Evolutionary conservation across 2,113 vertebrate genomes (phyloP), one percentile per base, ranked within the genome.

Genomic region (Rhizomys pruinosus): DNA sequence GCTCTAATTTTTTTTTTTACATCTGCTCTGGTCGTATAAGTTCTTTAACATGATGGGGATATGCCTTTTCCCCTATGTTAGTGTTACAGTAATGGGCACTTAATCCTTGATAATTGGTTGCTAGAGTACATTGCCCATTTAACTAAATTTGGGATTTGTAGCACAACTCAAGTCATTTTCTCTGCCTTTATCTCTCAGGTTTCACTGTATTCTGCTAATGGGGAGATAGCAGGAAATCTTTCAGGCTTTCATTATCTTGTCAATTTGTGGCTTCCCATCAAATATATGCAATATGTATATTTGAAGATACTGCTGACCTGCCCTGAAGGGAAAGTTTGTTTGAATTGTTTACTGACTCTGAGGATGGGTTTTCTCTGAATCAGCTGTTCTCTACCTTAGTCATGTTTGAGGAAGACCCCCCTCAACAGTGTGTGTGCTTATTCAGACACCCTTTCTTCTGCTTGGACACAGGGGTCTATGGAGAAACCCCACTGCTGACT

Each of bases 241-340:
- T 93, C 19, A 94, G 80, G 90, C 77, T 93, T 81, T 94, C 63
- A 69, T 96, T 92, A 90, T 52, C 81, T 93, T 88, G 94, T 92
- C 81, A 88, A 2, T 69, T 91, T 93, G 86, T 78, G 73, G 68
- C 85, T 91, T 84, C 84, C 84, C 80, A 77, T 94, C 84, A 84
- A 93, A 93, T 64, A 37, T 29, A 12, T 93, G 39, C 84, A 79
- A 6, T 69, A 27, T 7, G 19, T 32, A n/a, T 93, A 61, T 87
- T 93, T 47, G 68, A 64, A 84, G 88, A 68, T 76, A 68, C 17
- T 8, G 77, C 80, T 95, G 95, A 95, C 84, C 32, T 80, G 39
- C 29, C 47, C 7, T 10, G 61, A 89, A 91, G 29, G 69, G 37
- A 27, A 44, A 85, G 64, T 80, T 74, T 73, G 25, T 82, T 84